Base-by-base conservation (phyloP, 2,797 vertebrate genomes). In the Phrynocephalus vlangalii region DNA sequence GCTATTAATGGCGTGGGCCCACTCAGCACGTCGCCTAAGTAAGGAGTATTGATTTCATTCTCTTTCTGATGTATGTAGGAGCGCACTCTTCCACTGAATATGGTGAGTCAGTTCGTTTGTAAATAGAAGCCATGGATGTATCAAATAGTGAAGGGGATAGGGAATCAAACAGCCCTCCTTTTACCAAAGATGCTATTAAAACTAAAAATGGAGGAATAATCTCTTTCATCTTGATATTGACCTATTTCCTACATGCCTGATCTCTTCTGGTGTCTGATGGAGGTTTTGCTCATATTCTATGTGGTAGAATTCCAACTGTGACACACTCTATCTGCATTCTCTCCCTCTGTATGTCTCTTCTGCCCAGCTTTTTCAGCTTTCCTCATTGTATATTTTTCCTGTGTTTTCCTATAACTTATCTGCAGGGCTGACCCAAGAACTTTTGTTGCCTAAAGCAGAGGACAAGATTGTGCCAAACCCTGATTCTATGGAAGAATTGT, bases 21-120 rank as follows among this genome's bases (percentile, higher is more conserved):
- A 84, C 84, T 88, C 87, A 71, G 26, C 20, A 48, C 4, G 90
- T 82, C 4, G n/a, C 60, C 28, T 89, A 87, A 88, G 80, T 30
- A 30, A 60, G 48, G 44, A 5, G 3, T 84, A 91, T 84, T 30
- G 85, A 50, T 89, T 91, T 93, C 79, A 90, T 2, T 78, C 90
- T 15, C 50, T 90, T 79, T 56, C 80, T 89, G 80, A 84, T 84
- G 85, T 8, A 86, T 22, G 5, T 70, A 83, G 28, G 52, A 86
- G 79, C 76, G 50, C 28, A 82, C 44, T 84, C 87, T 85, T 78
- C 76, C 16, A 20, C 2, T 60, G 52, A 78, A 67, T 44, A 56
- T 38, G 85, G 26, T 18, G 68, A 75, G 82, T 82, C 52, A 2
- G 0, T 18, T 79, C 24, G 3, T 83, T 82, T 92, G 33, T 87